Base-by-base conservation (phyloP, 1,140 invertebrate species). In the Armadillidium nasatum region DNA sequence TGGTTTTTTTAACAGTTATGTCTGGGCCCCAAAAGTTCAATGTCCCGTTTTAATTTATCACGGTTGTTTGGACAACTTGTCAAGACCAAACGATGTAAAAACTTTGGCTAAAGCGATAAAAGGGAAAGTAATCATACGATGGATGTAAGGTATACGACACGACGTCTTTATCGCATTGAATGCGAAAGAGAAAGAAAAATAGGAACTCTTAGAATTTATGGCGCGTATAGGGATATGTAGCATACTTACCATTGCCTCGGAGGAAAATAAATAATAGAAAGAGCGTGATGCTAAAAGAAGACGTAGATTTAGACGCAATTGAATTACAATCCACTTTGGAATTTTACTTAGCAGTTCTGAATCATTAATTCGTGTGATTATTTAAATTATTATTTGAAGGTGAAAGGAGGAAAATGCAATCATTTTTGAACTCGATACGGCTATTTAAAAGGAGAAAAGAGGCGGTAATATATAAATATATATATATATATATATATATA, bases 31-130 rank as follows among this genome's bases (percentile, higher is more conserved):
- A 13, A 60, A 60, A 60, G 50, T 60, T 2, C 1, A 60, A 4
- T 60, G 50, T 7, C 50, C 50, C 7, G 50, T 60, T 19, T 60
- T 60, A 60, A 60, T 60, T 60, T 60, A 60, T 60, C 50, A 60
- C 19, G 50, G 50, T 19, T 60, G 11, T 7, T 15, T 60, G 50
- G 19, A 60, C 50, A 60, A 60, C 11, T 7, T 60, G 19, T 60
- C 50, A 19, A 60, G 7, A 60, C 50, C 50, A 19, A 15, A 19
- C 50, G 50, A 60, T 19, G 50, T 60, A 19, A 60, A 60, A 19
- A 19, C 4, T 60, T 60, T 60, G 50, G 50, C 50, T 60, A 60
- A 19, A 60, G 7, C 50, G 4, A 15, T 60, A 15, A 19, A 13
- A 7, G 50, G 50, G 11, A 60, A 13, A 60, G 50, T 60, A 15